These are phyloP conservation scores for Meteorus cinctellus DNA, from an alignment of 2,888 invertebrate genomes.

Conservation along the genomic window DNA sequence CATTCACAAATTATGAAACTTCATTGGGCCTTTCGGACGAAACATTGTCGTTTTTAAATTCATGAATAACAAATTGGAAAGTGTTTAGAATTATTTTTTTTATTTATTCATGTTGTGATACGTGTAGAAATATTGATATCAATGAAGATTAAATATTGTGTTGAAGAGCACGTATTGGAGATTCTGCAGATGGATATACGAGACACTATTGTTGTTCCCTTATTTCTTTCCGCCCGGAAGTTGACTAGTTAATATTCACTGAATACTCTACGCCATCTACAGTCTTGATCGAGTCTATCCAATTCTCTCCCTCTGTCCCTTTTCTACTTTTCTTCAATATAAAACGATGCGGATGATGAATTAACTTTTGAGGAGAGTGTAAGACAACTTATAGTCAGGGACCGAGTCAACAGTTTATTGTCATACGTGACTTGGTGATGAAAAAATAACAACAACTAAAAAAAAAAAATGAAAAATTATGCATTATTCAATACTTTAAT, in stretches of 20 bases:
- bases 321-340: conserved; percentile 17
- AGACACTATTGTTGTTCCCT: conserved; percentile 9
- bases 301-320: conserved; percentile 1
- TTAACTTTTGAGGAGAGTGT: conserved; percentile 15
- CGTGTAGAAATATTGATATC: conserved; percentile 1
- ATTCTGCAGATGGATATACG: conserved; percentile 48
- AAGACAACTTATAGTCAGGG: background rate
- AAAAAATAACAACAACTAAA: background rate
- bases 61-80: background rate
- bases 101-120: background rate
- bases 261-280: conserved; percentile 37
- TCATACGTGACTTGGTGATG: conserved; percentile 14
- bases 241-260: conserved; percentile 53
- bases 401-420: conserved; percentile 13
- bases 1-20: too few relatives aligned
- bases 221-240: conserved; percentile 47
- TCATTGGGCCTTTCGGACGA: too few relatives aligned
- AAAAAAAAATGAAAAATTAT: background rate
- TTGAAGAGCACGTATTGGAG: conserved; percentile 40
- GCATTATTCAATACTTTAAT: conserved; percentile 18
- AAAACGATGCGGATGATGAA: conserved; percentile 36
- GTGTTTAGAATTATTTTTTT: background rate
- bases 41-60: too few relatives aligned
- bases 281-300: conserved; percentile 33
- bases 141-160: background rate